These are phyloP conservation scores for Silurus glanis DNA, from an alignment of 2,113 vertebrate species.

Conservation along the genomic window DNA sequence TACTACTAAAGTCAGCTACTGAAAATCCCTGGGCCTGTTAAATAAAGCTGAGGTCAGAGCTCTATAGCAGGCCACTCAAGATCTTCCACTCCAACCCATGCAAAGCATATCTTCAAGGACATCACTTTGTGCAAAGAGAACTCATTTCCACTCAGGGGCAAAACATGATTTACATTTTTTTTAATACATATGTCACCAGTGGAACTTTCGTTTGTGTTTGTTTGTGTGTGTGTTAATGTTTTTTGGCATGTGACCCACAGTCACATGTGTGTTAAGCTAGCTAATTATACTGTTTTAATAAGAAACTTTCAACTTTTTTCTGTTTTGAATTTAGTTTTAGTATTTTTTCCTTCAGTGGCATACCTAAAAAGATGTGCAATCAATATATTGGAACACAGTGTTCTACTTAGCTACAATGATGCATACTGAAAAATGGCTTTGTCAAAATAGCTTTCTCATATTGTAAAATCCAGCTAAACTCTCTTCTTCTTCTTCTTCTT, in stretches of 20 bases:
- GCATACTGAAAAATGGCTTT: neutral
- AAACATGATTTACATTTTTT: neutral
- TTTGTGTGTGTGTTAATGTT: neutral
- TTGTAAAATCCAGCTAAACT: neutral
- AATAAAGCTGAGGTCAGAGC: too few relatives aligned
- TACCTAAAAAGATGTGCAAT: constrained; percentile 5
- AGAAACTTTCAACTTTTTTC: constrained; percentile 43
- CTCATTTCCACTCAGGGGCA: too few relatives aligned
- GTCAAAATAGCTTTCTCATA: neutral
- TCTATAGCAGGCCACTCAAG: too few relatives aligned
- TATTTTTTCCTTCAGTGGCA: constrained; percentile 1
- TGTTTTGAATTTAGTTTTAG: constrained; percentile 30
- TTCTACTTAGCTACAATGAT: constrained; percentile 5
- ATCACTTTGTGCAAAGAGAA: too few relatives aligned
- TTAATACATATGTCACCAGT: neutral
- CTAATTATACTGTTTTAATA: neutral
- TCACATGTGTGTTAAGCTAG: neutral
- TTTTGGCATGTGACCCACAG: neutral
- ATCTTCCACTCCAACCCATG: too few relatives aligned
- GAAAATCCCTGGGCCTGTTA: too few relatives aligned
- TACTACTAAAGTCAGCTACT: too few relatives aligned
- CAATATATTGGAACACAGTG: neutral
- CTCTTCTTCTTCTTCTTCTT: too few relatives aligned
- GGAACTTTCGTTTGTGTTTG: neutral
- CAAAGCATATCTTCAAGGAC: too few relatives aligned